A percentile compares a stretch with the other conserved stretches of the same genome.
These are phyloP conservation scores for Forpus xanthops DNA, from an alignment of 2,797 vertebrate species.

Conservation along the genomic window DNA sequence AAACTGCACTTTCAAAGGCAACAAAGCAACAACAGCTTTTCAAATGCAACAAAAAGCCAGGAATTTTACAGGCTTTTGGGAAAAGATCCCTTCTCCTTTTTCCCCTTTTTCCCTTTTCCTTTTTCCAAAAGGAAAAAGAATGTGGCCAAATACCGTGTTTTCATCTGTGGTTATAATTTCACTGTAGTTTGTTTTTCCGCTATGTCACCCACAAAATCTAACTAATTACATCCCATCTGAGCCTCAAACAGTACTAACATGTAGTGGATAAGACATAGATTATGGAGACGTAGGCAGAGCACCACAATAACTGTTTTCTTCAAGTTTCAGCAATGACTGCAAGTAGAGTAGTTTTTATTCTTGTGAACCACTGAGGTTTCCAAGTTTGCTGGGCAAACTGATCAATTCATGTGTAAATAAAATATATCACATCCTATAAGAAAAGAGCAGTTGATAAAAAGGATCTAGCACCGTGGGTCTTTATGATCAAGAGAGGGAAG, in stretches of 20 bases:
- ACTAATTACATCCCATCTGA: background rate
- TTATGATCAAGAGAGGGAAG: slow-evolving; percentile 71
- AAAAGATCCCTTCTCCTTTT: background rate
- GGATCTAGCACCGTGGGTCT: slow-evolving; percentile 53
- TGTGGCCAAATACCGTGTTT: background rate
- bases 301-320: slow-evolving; percentile 10
- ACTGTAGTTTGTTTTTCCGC: background rate
- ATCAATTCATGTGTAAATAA: slow-evolving; percentile 73
- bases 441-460: slow-evolving; percentile 77
- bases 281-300: slow-evolving; percentile 1
- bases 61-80: background rate
- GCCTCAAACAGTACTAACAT: background rate
- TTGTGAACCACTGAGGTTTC: slow-evolving; percentile 7
- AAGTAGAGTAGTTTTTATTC: background rate
- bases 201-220: background rate
- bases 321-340: background rate
- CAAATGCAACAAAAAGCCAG: background rate
- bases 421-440: slow-evolving; percentile 67
- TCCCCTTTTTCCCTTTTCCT: background rate
- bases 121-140: background rate
- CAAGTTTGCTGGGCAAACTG: slow-evolving; percentile 19
- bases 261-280: background rate
- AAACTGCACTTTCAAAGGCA: background rate
- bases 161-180: background rate
- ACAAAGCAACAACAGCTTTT: background rate